These are phyloP conservation scores for Liparis tanakae DNA, from an alignment of 2,797 vertebrate species.

Conservation along the genomic window DNA sequence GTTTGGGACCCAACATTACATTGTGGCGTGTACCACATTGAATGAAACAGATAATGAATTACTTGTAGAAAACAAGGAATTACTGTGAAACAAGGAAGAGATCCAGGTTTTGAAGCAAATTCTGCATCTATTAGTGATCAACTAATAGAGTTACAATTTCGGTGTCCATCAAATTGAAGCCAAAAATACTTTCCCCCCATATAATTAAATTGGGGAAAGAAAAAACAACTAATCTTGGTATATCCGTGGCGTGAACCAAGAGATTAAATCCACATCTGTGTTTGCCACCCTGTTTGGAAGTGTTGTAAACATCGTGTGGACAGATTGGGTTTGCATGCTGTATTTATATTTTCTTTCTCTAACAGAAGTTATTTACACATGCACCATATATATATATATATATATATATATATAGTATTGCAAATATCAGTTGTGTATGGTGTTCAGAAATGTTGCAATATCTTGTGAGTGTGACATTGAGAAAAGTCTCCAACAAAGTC, in stretches of 20 bases:
- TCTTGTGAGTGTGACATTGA: not conserved
- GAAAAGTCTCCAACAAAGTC: not conserved
- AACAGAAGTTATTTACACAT: not conserved
- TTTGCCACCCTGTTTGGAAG: not conserved
- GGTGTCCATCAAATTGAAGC: no score
- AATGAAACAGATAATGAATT: slow-evolving; percentile 1
- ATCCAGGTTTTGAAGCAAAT: not conserved
- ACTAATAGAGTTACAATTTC: not conserved
- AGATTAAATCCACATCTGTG: not conserved
- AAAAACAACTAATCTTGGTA: not conserved
- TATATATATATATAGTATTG: not conserved
- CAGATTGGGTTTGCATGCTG: not conserved
- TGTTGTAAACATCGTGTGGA: not conserved
- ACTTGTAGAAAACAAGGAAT: no score
- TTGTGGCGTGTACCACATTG: not conserved
- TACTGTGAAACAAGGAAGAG: not conserved
- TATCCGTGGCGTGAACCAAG: not conserved
- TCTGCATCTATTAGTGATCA: not conserved
- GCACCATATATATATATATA: not conserved
- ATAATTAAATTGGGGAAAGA: not conserved
- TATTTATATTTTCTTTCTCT: not conserved
- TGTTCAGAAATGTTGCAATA: not conserved
- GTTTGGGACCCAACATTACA: not conserved
- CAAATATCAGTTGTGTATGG: not conserved
- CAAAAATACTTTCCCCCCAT: not conserved